These are phyloP conservation scores for Meiosimyza decipiens DNA, from an alignment of 2,888 invertebrate genomes.

Conservation along the genomic window DNA sequence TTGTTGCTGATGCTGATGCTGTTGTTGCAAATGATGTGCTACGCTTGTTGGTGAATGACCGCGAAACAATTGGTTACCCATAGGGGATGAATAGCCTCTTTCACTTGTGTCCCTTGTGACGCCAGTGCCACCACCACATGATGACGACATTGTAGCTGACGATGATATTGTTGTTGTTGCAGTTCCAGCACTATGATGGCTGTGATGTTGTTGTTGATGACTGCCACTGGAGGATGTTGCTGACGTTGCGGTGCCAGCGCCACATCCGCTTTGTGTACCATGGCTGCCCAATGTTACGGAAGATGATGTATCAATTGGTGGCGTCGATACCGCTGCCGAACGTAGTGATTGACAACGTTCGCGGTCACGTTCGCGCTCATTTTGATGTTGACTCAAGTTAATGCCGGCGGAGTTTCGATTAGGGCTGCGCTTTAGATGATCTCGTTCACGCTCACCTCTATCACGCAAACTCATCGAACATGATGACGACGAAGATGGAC, in stretches of 20 bases:
- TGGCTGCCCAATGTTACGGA: slow-evolving; percentile 17
- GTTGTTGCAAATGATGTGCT: slow-evolving; percentile 49
- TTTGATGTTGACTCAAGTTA: slow-evolving; percentile 50
- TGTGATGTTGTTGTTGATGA: slow-evolving; percentile 57
- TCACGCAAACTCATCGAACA: slow-evolving; percentile 42
- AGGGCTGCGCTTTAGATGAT: slow-evolving; percentile 55
- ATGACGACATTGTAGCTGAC: slow-evolving; percentile 40
- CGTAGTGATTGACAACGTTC: slow-evolving; percentile 35
- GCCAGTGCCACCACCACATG: slow-evolving; percentile 36
- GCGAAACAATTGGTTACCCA: slow-evolving; percentile 53
- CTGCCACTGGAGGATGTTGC: slow-evolving; percentile 52
- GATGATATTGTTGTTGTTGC: slow-evolving; percentile 38
- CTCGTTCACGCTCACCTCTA: slow-evolving; percentile 41
- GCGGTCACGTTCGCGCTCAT: slow-evolving; percentile 34
- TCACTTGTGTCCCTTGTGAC: slow-evolving; percentile 49
- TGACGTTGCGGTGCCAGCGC: slow-evolving; percentile 39
- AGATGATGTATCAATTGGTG: slow-evolving; percentile 6
- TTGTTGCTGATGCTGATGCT: slow-evolving; percentile 29
- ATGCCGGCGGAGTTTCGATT: slow-evolving; percentile 49
- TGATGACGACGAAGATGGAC: slow-evolving; percentile 43
- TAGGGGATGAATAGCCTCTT: slow-evolving; percentile 61
- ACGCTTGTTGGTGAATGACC: slow-evolving; percentile 54
- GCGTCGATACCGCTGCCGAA: slow-evolving; percentile 44
- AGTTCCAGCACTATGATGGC: slow-evolving; percentile 56
- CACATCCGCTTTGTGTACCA: slow-evolving; percentile 4